Evolutionary conservation across 2,888 invertebrate genomes (phyloP).

Genomic region (Melanophora roralis): DNA sequence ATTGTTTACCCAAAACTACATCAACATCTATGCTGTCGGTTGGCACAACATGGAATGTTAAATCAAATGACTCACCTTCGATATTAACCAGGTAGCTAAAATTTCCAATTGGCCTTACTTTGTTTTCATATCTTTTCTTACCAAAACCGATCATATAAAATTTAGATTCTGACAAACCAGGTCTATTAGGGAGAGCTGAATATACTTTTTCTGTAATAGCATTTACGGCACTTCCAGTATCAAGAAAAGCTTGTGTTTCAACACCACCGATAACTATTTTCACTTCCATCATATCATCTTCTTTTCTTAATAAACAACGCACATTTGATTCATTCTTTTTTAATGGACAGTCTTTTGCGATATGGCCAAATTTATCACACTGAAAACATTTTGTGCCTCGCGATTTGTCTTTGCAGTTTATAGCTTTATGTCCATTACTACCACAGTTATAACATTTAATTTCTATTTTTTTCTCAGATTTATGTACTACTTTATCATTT

Average conservation of each 20-base stretch:
- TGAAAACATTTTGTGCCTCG: conserved; percentile 52
- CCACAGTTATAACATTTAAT: conserved; percentile 57
- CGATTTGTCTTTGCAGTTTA: conserved; percentile 1
- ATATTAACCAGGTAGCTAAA: background rate
- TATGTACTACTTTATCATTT: conserved; percentile 8
- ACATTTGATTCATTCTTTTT: conserved; percentile 11
- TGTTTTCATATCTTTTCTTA: background rate
- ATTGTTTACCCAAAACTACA: conserved; percentile 25
- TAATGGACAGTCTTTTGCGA: conserved; percentile 13
- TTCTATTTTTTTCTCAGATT: too few relatives aligned
- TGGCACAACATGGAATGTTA: conserved; percentile 39
- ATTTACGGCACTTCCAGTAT: conserved; percentile 14
- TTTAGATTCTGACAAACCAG: conserved; percentile 4
- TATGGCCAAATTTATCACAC: conserved; percentile 37
- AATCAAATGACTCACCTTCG: background rate
- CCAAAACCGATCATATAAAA: conserved; percentile 25
- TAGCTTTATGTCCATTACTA: conserved; percentile 43
- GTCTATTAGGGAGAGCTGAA: background rate
- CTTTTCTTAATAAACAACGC: background rate
- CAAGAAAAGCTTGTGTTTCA: conserved; percentile 5
- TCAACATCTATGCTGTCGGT: conserved; percentile 3
- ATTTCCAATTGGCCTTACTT: background rate
- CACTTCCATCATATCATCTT: conserved; percentile 14
- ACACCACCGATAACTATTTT: background rate
- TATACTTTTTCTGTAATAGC: background rate